Base-by-base conservation (phyloP, 1,140 invertebrate species). In the Capitella teleta region DNA sequence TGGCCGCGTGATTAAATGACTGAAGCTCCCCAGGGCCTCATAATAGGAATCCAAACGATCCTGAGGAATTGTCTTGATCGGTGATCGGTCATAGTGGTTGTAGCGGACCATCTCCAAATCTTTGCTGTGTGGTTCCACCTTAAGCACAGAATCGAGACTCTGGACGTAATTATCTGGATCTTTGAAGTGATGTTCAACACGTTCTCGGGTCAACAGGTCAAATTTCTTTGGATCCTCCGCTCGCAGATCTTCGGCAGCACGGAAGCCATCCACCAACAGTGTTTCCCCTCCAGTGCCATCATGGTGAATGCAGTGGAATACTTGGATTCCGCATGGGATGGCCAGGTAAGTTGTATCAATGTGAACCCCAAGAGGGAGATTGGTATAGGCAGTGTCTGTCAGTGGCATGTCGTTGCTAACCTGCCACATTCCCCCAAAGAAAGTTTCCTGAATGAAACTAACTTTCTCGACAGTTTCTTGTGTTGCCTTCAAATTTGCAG, bases 341-440 rank as follows among this genome's bases (percentile, higher is more conserved):
- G 74, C 78, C 46, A 83, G 82, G 57, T 85, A 86, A 0, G 82
- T 84, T 41, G 78, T 82, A 60, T 85, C 83, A 19, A 77, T 85
- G 51, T 79, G 77, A 26, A 74, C 70, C 23, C 66, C 72, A 4
- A 79, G 57, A 5, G 50, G 54, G 34, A 60, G 44, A 52, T 60
- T 72, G 51, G 79, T 79, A 55, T 84, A 85, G 0, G 83, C 81
- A 0, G 81, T 81, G 56, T 86, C 83, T 1, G 75, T 74, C 47
- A 79, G 76, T 24, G 74, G 72, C 19, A 72, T 59, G 26, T 72
- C 64, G 5, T 76, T 73, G 4, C 73, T 74, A 53, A 82, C 77
- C 32, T 74, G 64, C 78, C 28, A 81, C 79, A 60, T 42, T 2
- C 46, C 26, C 6, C 64, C 63, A 53, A 81, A 84, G 16, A 81